phyloP scores from a whole-genome alignment of 2,888 invertebrate species.

The Heterodera filipjevi region DNA sequence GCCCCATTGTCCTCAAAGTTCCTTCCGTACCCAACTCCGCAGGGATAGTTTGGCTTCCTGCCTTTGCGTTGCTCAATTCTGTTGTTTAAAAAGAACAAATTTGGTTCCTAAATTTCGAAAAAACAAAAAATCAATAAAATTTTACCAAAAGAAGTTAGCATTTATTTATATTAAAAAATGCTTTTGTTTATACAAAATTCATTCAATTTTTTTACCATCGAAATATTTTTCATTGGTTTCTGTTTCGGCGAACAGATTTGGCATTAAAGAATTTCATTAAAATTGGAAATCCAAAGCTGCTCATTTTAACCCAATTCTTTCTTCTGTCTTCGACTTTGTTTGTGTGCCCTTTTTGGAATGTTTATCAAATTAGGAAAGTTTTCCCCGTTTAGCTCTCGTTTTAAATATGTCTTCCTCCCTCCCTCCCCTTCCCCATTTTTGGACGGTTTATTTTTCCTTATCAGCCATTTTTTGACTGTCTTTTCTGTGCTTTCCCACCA shows the following conservation, averaged over 20 bases:
- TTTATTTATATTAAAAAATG: no score
- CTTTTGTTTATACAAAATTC: no score
- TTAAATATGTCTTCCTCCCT: no score
- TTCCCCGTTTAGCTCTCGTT: neutral
- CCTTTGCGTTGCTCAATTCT: neutral
- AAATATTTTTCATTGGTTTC: no score
- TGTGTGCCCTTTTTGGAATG: neutral
- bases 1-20: no score
- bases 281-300: neutral
- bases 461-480: neutral
- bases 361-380: neutral
- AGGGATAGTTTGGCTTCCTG: neutral
- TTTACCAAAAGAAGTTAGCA: no score
- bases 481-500: neutral
- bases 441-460: no score
- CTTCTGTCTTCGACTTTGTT: neutral
- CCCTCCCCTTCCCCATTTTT: no score
- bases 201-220: no score
- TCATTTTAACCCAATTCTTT: neutral
- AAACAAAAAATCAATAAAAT: no score
- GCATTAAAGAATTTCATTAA: neutral
- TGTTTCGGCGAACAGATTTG: conserved; percentile 1
- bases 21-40: no score
- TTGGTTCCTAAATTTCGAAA: neutral
- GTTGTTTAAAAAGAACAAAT: neutral